A percentile compares a stretch with the other conserved stretches of the same genome.
Conservation (phyloP, 2,113 vertebrate genomes). For the Neotoma lepida region DNA sequence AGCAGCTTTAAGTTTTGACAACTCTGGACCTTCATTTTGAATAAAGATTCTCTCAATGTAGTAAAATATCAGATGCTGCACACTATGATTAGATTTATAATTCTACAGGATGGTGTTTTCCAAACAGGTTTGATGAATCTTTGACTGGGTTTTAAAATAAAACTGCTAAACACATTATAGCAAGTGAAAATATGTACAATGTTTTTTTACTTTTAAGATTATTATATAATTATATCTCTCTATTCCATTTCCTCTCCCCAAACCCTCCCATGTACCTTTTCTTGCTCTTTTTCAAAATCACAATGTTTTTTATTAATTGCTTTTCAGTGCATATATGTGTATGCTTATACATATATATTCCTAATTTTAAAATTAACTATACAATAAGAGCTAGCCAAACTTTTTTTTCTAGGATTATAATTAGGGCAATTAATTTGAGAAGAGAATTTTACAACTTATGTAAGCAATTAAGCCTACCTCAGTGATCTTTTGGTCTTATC, state of each 20-base stretch:
- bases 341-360: background rate
- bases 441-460: background rate
- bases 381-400: background rate
- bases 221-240: background rate
- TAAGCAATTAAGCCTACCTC: background rate
- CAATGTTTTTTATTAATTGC: background rate
- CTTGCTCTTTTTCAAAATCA: background rate
- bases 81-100: background rate
- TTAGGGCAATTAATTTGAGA: background rate
- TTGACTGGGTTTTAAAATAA: background rate
- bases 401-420: constrained; percentile 22
- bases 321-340: background rate
- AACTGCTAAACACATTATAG: background rate
- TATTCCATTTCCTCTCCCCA: background rate
- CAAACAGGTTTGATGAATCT: background rate
- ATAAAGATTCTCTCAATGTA: background rate
- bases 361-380: constrained; percentile 31
- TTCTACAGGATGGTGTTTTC: background rate
- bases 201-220: background rate
- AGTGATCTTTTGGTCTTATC: background rate
- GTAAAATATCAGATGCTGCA: constrained; percentile 9
- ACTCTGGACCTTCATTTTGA: constrained; percentile 49
- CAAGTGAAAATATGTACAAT: background rate
- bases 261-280: background rate
- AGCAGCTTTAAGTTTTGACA: constrained; percentile 53